Conservation (phyloP, 92 coral and sea anemone species). For the Zoanthus sansibaricus region DNA sequence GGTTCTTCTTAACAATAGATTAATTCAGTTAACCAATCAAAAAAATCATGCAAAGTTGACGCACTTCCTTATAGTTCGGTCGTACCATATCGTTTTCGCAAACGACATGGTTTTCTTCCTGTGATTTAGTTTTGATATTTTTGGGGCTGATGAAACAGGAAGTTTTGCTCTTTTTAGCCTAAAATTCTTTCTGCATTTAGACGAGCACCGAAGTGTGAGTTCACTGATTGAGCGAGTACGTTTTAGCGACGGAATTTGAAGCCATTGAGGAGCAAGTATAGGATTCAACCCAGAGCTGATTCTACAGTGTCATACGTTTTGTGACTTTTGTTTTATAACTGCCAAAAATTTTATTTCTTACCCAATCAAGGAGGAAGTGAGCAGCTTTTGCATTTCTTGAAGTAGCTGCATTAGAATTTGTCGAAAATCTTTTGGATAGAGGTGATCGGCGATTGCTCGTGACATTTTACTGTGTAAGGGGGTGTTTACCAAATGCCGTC, state of each 20-base stretch:
- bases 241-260: slow-evolving; percentile 22
- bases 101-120: slow-evolving; percentile 23
- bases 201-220: slow-evolving; percentile 4
- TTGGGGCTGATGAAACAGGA: slow-evolving; percentile 45
- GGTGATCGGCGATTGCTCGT: slow-evolving; percentile 21
- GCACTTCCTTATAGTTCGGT: slow-evolving; percentile 33
- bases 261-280: slow-evolving; percentile 2
- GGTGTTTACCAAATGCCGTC: slow-evolving; percentile 29
- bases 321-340: neutral
- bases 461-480: neutral
- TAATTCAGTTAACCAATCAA: slow-evolving; percentile 9
- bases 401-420: neutral
- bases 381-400: slow-evolving; percentile 11
- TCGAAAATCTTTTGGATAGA: neutral
- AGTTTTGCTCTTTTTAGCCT: slow-evolving; percentile 33
- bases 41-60: slow-evolving; percentile 12
- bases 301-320: neutral
- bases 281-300: slow-evolving; percentile 20
- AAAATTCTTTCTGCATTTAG: slow-evolving; percentile 24
- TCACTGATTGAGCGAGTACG: slow-evolving; percentile 27
- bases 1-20: slow-evolving; percentile 1
- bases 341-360: neutral
- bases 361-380: neutral
- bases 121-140: slow-evolving; percentile 16
- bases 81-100: neutral